Base-by-base conservation (phyloP, 92 coral and sea anemone species). In the Palythoa caribaeorum region DNA sequence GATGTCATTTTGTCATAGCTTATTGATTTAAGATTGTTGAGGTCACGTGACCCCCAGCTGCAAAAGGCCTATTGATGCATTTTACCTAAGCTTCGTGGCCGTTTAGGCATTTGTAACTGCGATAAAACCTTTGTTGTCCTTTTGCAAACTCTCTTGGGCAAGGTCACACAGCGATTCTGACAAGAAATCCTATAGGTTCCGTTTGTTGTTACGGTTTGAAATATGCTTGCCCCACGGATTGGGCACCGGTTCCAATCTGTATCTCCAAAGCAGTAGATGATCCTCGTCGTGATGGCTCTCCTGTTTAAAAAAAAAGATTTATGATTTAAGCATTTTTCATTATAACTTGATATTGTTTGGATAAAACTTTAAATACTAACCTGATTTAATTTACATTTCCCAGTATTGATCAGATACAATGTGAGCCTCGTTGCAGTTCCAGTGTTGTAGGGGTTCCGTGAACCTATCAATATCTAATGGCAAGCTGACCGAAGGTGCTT, bases 331-430 rank as follows among this genome's bases (percentile, higher is more conserved):
- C 55, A 73, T 73, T 74, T 74, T 17, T 62, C 8, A 62, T 62
- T 3, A 62, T 62, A 2, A 62, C 28, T 15, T 62, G 69, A 54
- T 54, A 54, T 54, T 54, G 60, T 54, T 2, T 54, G 60, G 15
- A 54, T 54, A 54, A 54, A 1, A 62, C 35, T 62, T 17, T n/a
- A 62, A 62, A 62, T 62, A 62, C 69, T 17, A 62, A 16, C 94
- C 94, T 36, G 88, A 91, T 79, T 91, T 81, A 78, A 91, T 91
- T 16, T 89, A 91, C 44, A 2, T 53, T 39, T 73, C 52, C 85
- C 94, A 80, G 80, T 91, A 80, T 60, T 91, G 89, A 69, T 88
- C 94, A 66, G 88, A 91, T 7, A 88, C 89, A 10, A 91, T 16
- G 86, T 87, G 75, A 80, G 79, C 88, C 80, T 81, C 20, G 59